Evolutionary conservation across 2,888 invertebrate species (phyloP).

Genomic region (Scaptomyza caliginosa): DNA sequence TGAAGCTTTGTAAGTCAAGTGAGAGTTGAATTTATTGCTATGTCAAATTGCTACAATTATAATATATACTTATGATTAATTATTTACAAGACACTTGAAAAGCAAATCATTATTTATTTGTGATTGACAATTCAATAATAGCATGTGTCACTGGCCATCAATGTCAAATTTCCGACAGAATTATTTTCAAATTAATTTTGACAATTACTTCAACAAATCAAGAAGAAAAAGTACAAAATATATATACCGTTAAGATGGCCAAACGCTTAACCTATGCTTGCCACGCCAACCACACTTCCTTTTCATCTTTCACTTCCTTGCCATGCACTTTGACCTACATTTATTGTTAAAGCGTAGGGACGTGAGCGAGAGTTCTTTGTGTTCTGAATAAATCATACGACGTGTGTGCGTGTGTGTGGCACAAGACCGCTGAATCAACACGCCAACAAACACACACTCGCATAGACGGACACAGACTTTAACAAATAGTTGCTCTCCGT

Average conservation of each 20-base stretch:
- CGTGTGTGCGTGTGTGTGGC: conserved; percentile 55
- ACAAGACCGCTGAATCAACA: conserved; percentile 65
- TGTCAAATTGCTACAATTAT: too few species aligned
- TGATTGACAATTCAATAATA: neutral
- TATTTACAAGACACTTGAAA: neutral
- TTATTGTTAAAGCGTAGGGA: conserved; percentile 18
- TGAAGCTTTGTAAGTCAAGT: too few species aligned
- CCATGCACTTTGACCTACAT: conserved; percentile 54
- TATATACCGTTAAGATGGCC: conserved; percentile 1
- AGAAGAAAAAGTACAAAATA: neutral
- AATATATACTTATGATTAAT: too few species aligned
- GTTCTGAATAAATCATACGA: conserved; percentile 73
- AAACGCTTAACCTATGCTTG: conserved; percentile 19
- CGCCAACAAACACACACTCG: conserved; percentile 15
- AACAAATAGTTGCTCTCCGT: conserved; percentile 12
- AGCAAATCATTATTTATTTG: neutral
- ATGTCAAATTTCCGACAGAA: conserved; percentile 5
- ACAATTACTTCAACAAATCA: neutral
- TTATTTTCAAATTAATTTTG: conserved; percentile 16
- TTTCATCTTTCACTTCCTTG: neutral
- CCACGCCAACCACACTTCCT: conserved; percentile 3
- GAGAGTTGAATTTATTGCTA: too few species aligned
- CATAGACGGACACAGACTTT: conserved; percentile 24
- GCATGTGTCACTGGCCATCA: neutral
- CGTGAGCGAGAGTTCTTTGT: conserved; percentile 37